These are phyloP conservation scores for Aphaenogaster floridana DNA, from an alignment of 1,140 invertebrate species.

Conservation along the genomic window DNA sequence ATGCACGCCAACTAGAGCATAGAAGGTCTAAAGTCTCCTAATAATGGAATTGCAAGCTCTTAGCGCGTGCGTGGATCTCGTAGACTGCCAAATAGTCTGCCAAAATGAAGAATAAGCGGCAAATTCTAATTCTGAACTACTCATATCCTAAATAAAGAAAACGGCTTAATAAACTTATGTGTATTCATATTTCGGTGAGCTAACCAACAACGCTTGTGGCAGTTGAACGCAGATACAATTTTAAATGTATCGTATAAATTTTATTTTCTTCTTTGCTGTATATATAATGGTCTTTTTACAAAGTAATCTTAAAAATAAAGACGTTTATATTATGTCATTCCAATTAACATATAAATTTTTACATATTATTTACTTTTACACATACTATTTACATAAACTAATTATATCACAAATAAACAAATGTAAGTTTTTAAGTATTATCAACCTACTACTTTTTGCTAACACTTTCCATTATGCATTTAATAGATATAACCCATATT, in stretches of 20 bases:
- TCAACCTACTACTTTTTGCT: background rate
- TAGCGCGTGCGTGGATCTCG: constrained; percentile 61
- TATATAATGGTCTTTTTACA: background rate
- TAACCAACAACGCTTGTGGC: background rate
- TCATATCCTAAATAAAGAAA: background rate
- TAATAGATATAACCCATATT: background rate
- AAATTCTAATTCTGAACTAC: constrained; percentile 21
- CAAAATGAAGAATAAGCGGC: constrained; percentile 31
- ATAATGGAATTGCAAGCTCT: constrained; percentile 59
- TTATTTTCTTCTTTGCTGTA: background rate
- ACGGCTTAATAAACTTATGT: background rate
- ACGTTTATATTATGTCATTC: background rate
- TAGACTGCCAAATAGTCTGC: constrained; percentile 11
- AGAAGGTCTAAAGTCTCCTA: constrained; percentile 60
- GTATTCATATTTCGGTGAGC: background rate
- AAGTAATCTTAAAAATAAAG: background rate
- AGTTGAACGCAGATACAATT: background rate
- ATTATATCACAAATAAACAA: background rate
- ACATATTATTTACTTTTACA: background rate
- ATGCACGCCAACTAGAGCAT: constrained; percentile 64
- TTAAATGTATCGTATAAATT: background rate
- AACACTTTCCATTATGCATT: background rate
- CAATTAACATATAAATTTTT: background rate
- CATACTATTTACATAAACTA: too few species aligned
- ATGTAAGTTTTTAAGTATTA: background rate